Percentiles rank a stretch among this genome's conserved stretches.
Evolutionary conservation across 2,113 vertebrate genomes (phyloP).

Genomic region (Otis tarda): DNA sequence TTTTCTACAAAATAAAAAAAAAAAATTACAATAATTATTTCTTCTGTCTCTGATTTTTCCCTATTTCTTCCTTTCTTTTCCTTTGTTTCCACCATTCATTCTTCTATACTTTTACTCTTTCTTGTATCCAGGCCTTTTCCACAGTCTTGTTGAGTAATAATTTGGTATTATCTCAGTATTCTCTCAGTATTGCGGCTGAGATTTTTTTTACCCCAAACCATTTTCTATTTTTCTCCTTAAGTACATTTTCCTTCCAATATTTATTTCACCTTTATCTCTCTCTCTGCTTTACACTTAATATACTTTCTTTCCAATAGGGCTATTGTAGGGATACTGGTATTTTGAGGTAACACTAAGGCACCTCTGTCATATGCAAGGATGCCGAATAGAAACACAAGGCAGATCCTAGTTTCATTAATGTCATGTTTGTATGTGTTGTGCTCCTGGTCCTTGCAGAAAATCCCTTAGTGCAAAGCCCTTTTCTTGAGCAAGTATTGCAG

Average conservation of each 20-base stretch:
- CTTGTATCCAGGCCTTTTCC: background rate
- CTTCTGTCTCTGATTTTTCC: background rate
- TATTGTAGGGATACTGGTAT: background rate
- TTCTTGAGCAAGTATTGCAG: background rate
- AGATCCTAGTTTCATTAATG: background rate
- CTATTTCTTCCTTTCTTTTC: background rate
- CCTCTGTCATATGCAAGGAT: background rate
- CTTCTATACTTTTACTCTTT: background rate
- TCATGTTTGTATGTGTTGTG: background rate
- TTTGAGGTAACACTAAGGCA: background rate
- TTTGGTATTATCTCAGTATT: background rate
- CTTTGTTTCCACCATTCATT: background rate
- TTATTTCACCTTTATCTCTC: background rate
- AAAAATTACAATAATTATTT: background rate
- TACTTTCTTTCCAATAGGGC: background rate
- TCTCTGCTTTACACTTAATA: background rate
- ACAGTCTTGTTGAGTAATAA: background rate
- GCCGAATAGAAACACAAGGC: background rate
- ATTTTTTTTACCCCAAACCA: background rate
- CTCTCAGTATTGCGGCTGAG: background rate
- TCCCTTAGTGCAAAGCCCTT: background rate
- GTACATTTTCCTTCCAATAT: background rate
- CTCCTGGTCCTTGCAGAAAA: background rate
- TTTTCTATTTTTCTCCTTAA: background rate
- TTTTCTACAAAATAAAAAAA: conserved; percentile 59